phyloP scores from a whole-genome alignment of 53 echinoderm and acorn worm genomes.

The Patiria pectinifera region DNA sequence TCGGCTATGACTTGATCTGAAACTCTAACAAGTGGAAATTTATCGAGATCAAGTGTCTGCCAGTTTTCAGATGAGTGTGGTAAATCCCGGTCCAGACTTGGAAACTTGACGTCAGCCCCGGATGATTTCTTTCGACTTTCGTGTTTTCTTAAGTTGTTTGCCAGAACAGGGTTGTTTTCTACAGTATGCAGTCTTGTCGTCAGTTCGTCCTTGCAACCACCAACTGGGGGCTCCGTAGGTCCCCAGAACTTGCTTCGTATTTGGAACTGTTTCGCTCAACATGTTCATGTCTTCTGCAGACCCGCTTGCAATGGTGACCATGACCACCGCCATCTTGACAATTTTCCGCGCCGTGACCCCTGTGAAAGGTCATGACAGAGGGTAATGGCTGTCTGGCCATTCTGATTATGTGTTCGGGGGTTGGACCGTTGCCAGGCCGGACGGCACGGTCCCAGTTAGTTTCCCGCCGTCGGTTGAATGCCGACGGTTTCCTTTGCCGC shows the following conservation, averaged over 20 bases:
- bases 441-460: no score
- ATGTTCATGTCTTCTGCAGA: neutral
- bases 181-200: neutral
- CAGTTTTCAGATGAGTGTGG: slow-evolving; percentile 13
- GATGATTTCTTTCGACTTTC: slow-evolving; percentile 2
- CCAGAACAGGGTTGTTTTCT: neutral
- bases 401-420: no score
- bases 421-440: no score
- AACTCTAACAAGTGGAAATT: slow-evolving; percentile 17
- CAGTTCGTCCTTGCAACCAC: slow-evolving; percentile 13
- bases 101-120: neutral
- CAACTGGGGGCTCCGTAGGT: slow-evolving; percentile 1
- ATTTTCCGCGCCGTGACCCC: slow-evolving; percentile 1
- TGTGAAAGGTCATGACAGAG: slow-evolving; percentile 29
- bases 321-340: slow-evolving; percentile 12
- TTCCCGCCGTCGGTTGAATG: no score
- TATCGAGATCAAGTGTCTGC: slow-evolving; percentile 15
- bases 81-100: neutral
- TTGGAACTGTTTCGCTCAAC: neutral
- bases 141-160: slow-evolving; percentile 1
- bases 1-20: neutral
- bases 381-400: no score
- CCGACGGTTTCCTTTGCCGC: no score
- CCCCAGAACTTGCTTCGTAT: neutral
- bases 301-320: neutral